Percentiles rank a stretch among this genome's conserved stretches.
These are phyloP conservation scores for Diarsia brunnea DNA, from an alignment of 2,888 invertebrate species.

Conservation along the genomic window DNA sequence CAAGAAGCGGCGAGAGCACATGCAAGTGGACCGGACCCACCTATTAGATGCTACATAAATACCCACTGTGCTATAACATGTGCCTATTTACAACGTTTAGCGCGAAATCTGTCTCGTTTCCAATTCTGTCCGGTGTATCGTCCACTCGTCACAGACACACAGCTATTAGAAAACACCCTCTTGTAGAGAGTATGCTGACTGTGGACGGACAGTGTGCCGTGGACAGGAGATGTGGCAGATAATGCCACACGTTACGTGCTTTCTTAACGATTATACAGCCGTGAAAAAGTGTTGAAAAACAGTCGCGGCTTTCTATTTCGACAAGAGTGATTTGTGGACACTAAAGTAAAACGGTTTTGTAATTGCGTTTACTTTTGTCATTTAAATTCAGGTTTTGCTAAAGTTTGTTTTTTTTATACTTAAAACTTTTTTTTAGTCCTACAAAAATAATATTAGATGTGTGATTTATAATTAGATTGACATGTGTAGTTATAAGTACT, in stretches of 20 bases:
- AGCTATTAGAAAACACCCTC: slow-evolving; percentile 61
- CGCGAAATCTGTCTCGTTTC: slow-evolving; percentile 44
- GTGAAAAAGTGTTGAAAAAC: slow-evolving; percentile 58
- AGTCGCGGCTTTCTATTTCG: slow-evolving; percentile 46
- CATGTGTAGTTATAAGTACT: neutral
- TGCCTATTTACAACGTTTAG: slow-evolving; percentile 36
- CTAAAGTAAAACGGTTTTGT: neutral
- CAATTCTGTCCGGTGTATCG: slow-evolving; percentile 42
- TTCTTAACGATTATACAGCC: slow-evolving; percentile 60
- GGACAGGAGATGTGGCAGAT: slow-evolving; percentile 19
- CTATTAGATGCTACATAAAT: slow-evolving; percentile 17
- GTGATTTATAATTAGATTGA: neutral
- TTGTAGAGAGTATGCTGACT: slow-evolving; percentile 31
- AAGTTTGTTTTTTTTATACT: neutral
- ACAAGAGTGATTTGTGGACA: slow-evolving; percentile 5
- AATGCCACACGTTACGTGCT: slow-evolving; percentile 51
- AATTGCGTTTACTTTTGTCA: neutral
- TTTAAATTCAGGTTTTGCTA: neutral
- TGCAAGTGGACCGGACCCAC: slow-evolving; percentile 7
- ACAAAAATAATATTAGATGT: neutral
- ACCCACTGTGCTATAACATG: slow-evolving; percentile 3
- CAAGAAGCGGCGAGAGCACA: slow-evolving; percentile 12
- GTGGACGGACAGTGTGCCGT: slow-evolving; percentile 34
- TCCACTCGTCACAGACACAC: slow-evolving; percentile 9
- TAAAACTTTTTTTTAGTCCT: neutral